A percentile compares a stretch with the other conserved stretches of the same genome.
Conservation (phyloP, 2,797 vertebrate genomes). For the Onychomys torridus region DNA sequence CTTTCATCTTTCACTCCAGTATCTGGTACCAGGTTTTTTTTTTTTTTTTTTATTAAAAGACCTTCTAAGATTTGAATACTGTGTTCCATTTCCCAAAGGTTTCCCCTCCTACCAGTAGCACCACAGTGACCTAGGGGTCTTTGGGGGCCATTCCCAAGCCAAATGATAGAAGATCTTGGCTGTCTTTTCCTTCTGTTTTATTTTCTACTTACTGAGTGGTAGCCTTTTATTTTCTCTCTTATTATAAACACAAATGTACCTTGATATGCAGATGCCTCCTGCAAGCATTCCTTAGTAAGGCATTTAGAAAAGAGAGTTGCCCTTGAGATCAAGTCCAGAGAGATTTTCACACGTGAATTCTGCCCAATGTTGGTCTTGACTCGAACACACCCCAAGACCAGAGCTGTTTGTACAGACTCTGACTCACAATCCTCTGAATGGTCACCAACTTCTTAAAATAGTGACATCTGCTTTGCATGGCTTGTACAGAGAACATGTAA, state of each 20-base stretch:
- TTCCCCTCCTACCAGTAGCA: background rate
- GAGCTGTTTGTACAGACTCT: background rate
- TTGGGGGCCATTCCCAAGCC: background rate
- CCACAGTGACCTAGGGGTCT: background rate
- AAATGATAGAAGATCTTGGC: background rate
- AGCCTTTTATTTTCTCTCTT: background rate
- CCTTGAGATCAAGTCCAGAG: background rate
- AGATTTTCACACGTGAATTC: background rate
- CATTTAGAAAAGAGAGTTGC: background rate
- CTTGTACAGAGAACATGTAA: background rate
- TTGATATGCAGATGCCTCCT: background rate
- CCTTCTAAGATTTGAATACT: too few relatives aligned
- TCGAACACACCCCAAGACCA: background rate
- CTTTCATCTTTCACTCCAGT: too few relatives aligned
- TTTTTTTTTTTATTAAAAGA: too few relatives aligned
- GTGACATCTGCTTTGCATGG: background rate
- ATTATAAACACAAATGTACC: background rate
- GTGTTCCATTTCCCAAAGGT: too few relatives aligned
- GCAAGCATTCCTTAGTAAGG: background rate
- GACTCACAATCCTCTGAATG: background rate
- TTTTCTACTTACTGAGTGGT: background rate
- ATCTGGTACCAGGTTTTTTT: too few relatives aligned
- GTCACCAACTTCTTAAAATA: background rate
- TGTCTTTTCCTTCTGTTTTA: background rate
- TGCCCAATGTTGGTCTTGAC: background rate